Evolutionary conservation across 2,888 invertebrate species (phyloP), one percentile per base, ranked within the genome.

Genomic region (Adelphocoris suturalis): DNA sequence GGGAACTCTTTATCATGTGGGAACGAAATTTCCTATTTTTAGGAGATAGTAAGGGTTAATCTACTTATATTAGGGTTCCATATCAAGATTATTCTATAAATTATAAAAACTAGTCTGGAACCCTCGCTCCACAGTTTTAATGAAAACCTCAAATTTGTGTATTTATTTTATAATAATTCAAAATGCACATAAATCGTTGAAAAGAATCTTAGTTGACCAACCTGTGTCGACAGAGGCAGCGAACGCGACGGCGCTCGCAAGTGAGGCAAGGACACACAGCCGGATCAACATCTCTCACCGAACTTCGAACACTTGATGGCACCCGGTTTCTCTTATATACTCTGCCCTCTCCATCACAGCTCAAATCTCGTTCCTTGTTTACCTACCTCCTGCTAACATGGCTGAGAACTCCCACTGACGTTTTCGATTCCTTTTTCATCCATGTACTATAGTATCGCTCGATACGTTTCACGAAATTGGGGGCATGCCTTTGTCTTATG

Each of bases 251-350:
- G 86, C 86, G 48, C 61, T 19, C 86, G 76, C 86, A 4, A 86
- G 47, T 9, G 75, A 61, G 14, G 86, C 86, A 47, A 86, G 86
- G 23, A 86, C 47, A 23, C 61, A 61, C 75, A 47, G 14, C 46
- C 86, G 68, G 76, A 86, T 46, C 86, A 46, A 86, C 86, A 86
- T 86, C 86, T 75, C 76, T 82, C 82, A 82, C 82, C 47, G 78
- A n/a, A 46, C 16, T 46, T 46, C 46, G 47, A 78, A 47, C 78
- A n/a, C 46, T 19, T 19, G 46, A 47, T 19, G 47, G n/a, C 46
- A 19, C 78, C 78, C 78, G 47, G 78, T 78, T 78, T 78, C 78
- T 46, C 78, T 78, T 78, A 68, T 78, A 78, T 78, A 78, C 46
- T 47, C 78, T 37, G 16, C 78, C 78, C 78, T 46, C 78, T 78